Evolutionary conservation across 2,797 vertebrate genomes (phyloP), one percentile per base, ranked within the genome.

Genomic region (Paedocypris micromegethes): DNA sequence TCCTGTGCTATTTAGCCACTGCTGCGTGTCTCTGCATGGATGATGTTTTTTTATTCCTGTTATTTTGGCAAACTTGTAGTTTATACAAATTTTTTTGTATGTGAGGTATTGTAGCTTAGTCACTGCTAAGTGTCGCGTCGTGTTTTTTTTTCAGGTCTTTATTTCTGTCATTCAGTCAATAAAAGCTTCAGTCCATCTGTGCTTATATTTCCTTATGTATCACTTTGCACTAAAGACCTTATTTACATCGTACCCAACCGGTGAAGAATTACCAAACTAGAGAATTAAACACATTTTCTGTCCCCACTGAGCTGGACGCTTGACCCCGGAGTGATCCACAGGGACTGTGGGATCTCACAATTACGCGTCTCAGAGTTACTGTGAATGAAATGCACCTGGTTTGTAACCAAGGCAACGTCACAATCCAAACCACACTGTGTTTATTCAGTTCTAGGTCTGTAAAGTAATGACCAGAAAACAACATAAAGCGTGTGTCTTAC

Each of bases 381-480:
- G 9, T n/a, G 52, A 59, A 49, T 40, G 45, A 54, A 70, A 57
- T 2, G 3, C 46, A 8, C 62, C 41, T 63, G 46, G 46, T 63
- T 45, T 44, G 68, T 51, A 70, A 63, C 68, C 68, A 63, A 70
- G 59, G 59, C 45, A 70, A 50, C 59, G 9, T 70, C 47, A 9
- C 5, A 50, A 23, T 63, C 46, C 50, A 44, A 63, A 63, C 68
- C 44, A 56, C 68, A 63, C 45, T 43, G 38, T 56, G 59, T 70
- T 5, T 41, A 39, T 46, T 39, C 41, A 50, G 37, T 63, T 9
- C 38, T 8, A 63, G 52, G 53, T 49, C 46, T n/a, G 37, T 9
- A 63, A 63, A 38, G 23, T 49, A 44, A 63, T 63, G 45, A 63
- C 23, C 41, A 57, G 58, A 70, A 61, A 58, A 4, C 47, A 42